These are phyloP conservation scores for Mugil cephalus DNA, from an alignment of 2,113 vertebrate genomes.

Conservation along the genomic window DNA sequence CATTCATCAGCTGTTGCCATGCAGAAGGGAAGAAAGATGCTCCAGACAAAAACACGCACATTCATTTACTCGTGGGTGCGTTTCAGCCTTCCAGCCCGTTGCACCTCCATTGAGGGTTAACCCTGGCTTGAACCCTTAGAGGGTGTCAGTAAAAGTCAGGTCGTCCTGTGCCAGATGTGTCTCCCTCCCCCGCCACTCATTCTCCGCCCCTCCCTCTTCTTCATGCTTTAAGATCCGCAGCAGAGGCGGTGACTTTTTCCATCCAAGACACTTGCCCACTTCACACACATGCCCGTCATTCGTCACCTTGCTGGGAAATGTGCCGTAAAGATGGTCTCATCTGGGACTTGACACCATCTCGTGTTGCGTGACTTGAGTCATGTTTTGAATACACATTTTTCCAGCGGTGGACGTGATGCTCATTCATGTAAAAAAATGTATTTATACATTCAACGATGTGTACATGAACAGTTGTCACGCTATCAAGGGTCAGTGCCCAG, in stretches of 20 bases:
- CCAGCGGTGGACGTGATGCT: constrained; percentile 50
- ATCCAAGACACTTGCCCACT: neutral
- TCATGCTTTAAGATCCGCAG: neutral
- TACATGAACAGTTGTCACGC: constrained; percentile 62
- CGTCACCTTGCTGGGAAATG: neutral
- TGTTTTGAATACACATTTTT: constrained; percentile 27
- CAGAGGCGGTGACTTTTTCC: neutral
- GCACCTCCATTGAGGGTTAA: constrained; percentile 61
- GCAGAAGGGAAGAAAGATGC: constrained; percentile 51
- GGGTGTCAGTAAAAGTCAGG: constrained; percentile 32
- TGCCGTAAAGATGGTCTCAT: neutral
- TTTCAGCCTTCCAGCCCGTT: constrained; percentile 61
- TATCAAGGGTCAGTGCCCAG: constrained; percentile 13
- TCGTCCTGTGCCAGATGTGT: constrained; percentile 49
- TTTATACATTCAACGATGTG: constrained; percentile 47
- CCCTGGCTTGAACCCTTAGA: constrained; percentile 67
- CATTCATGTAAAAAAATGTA: constrained; percentile 69
- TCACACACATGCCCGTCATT: neutral
- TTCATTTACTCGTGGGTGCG: constrained; percentile 37
- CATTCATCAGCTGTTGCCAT: constrained; percentile 65
- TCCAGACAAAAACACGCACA: constrained; percentile 5
- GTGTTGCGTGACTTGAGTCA: constrained; percentile 54
- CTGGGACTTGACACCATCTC: constrained; percentile 6
- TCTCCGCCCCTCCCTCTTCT: neutral
- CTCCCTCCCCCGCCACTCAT: neutral